These are phyloP conservation scores for Brenthis ino DNA, from an alignment of 2,888 invertebrate species.

Conservation along the genomic window DNA sequence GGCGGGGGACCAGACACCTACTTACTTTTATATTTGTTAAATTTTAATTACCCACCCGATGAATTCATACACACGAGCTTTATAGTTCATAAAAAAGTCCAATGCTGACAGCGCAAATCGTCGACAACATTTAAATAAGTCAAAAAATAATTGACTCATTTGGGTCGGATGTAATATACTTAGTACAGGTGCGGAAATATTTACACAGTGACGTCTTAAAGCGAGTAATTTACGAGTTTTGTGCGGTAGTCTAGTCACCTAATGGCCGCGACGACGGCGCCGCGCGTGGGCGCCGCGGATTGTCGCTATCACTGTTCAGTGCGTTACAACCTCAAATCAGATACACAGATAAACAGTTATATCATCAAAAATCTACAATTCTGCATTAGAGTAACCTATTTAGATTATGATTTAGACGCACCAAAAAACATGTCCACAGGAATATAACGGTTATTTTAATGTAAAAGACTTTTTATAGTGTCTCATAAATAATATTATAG, in stretches of 20 bases:
- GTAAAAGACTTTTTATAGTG: not conserved
- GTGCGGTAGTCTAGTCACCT: constrained; percentile 4
- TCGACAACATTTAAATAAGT: constrained; percentile 12
- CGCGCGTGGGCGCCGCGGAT: constrained; percentile 4
- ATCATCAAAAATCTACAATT: constrained; percentile 13
- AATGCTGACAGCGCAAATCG: constrained; percentile 12
- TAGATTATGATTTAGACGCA: constrained; percentile 13
- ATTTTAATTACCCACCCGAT: not conserved
- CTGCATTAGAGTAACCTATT: constrained; percentile 14
- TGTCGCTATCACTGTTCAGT: not conserved
- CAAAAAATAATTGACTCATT: constrained; percentile 30
- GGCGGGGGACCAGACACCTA: not conserved
- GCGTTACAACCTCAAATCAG: constrained; percentile 9
- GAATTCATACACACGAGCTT: constrained; percentile 1
- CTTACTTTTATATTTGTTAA: not conserved
- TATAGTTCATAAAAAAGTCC: not conserved
- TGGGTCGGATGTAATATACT: constrained; percentile 20
- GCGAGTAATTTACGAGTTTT: constrained; percentile 16
- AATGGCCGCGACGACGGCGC: constrained; percentile 3
- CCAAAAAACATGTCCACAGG: not conserved
- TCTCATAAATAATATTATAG: too few species aligned
- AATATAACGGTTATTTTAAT: not conserved
- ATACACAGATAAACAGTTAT: too few species aligned
- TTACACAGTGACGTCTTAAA: constrained; percentile 11
- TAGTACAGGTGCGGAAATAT: constrained; percentile 22